These are phyloP conservation scores for Chaetodon auriga DNA, from an alignment of 2,113 vertebrate species.

Conservation along the genomic window DNA sequence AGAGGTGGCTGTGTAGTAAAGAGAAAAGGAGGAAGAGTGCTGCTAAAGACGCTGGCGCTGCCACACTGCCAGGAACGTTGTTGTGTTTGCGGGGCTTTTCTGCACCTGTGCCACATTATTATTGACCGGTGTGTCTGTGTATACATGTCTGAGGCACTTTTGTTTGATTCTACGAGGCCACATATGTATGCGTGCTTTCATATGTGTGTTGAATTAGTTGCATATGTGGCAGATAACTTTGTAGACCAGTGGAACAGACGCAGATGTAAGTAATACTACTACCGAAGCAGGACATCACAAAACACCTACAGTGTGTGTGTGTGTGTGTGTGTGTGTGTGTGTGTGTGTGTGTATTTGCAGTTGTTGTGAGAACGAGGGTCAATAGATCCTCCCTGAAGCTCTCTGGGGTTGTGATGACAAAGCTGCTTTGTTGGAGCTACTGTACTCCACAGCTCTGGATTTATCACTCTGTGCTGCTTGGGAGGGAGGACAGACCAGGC, in stretches of 20 bases:
- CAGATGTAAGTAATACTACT: neutral
- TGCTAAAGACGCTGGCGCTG: constrained; percentile 55
- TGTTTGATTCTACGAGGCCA: constrained; percentile 11
- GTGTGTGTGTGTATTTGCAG: constrained; percentile 1
- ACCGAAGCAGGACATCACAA: constrained; percentile 6
- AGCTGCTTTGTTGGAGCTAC: constrained; percentile 65
- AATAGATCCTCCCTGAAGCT: constrained; percentile 49
- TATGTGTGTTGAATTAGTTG: neutral
- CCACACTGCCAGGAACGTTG: constrained; percentile 46
- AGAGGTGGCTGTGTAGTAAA: constrained; percentile 59
- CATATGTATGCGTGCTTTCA: neutral
- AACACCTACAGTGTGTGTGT: neutral
- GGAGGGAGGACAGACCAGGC: constrained; percentile 35
- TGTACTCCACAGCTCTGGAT: constrained; percentile 48
- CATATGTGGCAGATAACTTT: constrained; percentile 23
- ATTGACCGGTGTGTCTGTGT: constrained; percentile 47
- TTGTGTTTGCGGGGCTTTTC: constrained; percentile 42
- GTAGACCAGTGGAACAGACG: neutral
- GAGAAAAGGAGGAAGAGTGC: constrained; percentile 56
- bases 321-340: constrained; percentile 8
- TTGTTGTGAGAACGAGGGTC: constrained; percentile 14
- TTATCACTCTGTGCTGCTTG: constrained; percentile 47
- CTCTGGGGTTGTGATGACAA: constrained; percentile 59
- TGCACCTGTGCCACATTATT: constrained; percentile 56
- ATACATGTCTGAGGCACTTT: constrained; percentile 20